Conservation (phyloP, 2,797 vertebrate genomes). For the Microhierax caerulescens region DNA sequence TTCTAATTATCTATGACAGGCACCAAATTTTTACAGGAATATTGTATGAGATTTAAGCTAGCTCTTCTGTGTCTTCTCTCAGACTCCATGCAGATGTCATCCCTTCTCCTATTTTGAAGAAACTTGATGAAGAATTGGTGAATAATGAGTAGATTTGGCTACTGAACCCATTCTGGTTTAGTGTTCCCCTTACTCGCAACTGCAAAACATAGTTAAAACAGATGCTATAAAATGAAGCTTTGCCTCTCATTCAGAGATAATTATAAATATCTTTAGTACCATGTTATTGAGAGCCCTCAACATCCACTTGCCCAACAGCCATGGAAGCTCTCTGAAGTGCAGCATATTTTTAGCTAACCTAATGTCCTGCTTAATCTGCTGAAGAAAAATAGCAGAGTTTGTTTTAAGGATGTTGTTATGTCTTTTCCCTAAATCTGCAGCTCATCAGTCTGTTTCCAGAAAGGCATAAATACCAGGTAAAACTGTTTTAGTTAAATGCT, state of each 20-base stretch:
- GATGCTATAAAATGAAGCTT: background rate
- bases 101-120: background rate
- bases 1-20: background rate
- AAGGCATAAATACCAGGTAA: background rate
- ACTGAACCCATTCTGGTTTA: background rate
- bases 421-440: background rate
- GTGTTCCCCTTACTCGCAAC: background rate
- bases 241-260: slow-evolving; percentile 4
- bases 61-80: background rate
- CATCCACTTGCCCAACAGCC: background rate
- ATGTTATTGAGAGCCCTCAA: background rate
- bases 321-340: background rate
- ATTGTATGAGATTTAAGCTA: background rate
- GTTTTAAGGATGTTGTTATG: background rate
- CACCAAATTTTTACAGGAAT: background rate
- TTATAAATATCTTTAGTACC: slow-evolving; percentile 1
- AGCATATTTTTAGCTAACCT: background rate
- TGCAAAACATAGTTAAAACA: background rate
- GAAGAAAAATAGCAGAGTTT: background rate
- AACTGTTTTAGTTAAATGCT: background rate
- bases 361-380: background rate
- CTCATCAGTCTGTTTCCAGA: background rate
- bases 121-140: background rate
- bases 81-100: background rate
- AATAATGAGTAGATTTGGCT: background rate